Evolutionary conservation across 2,797 vertebrate species (phyloP).

Genomic region (Hybognathus amarus): DNA sequence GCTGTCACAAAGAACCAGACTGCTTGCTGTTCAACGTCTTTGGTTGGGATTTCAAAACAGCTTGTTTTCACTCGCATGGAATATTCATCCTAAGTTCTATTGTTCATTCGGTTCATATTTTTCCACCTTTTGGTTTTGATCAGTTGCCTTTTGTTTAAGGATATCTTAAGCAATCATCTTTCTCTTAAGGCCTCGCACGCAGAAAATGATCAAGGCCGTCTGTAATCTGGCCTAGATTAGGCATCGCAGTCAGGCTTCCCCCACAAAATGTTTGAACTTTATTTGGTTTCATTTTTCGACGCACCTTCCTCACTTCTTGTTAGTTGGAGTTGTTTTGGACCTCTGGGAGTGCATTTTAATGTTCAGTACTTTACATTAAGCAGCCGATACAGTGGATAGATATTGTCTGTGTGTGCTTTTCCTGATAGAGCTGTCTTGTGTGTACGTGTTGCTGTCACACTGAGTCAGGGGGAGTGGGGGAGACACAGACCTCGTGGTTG

Average conservation of each 20-base stretch:
- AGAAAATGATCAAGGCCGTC: constrained; percentile 50
- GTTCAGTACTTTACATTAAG: constrained; percentile 49
- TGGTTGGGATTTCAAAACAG: constrained; percentile 12
- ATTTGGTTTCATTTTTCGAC: constrained; percentile 60
- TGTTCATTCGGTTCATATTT: not conserved
- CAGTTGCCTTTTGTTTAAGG: constrained; percentile 27
- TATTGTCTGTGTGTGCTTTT: constrained; percentile 52
- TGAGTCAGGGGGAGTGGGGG: constrained; percentile 56
- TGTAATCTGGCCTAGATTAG: constrained; percentile 63
- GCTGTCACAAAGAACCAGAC: constrained; percentile 15
- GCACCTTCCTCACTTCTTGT: constrained; percentile 23
- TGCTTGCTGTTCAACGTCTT: constrained; percentile 1
- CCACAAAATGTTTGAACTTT: constrained; percentile 55
- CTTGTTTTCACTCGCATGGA: not conserved
- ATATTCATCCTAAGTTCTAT: not conserved
- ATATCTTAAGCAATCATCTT: constrained; percentile 34
- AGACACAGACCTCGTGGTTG: constrained; percentile 69
- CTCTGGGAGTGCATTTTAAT: constrained; percentile 34
- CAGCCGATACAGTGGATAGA: not conserved
- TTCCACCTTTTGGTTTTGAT: constrained; percentile 42
- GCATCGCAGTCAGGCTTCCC: constrained; percentile 53
- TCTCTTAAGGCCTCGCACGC: constrained; percentile 46
- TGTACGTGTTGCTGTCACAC: constrained; percentile 58
- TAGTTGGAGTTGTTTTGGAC: constrained; percentile 43
- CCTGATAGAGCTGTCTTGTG: constrained; percentile 49